Base-by-base conservation (phyloP, 2,113 vertebrate genomes). In the Actenoides hombroni region DNA sequence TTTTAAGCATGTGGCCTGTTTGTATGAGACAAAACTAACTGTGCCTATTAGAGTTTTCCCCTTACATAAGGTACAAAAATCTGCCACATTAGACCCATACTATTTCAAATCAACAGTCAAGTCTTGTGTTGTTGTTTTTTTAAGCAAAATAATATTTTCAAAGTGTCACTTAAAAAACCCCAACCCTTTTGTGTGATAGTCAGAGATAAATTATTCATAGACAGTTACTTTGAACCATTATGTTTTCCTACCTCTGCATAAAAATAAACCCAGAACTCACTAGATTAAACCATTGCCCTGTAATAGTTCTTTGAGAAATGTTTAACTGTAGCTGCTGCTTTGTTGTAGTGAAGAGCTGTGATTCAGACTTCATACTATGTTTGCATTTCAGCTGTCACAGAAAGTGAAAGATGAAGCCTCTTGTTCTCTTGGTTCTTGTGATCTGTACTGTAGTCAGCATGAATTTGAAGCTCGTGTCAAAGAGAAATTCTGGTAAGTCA, bases 401-500 rank as follows among this genome's bases (percentile, higher is more conserved):
- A 95, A 94, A 93, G 92, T 85, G 95, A 98, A 99, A 95, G 94
- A 99, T 99, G 99, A 99, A 99, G 98, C 96, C 96, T 79, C 95
- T 98, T 91, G 86, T 98, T 98, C 94, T 99, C 96, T 94, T 99
- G 94, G 96, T 98, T 87, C 96, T 99, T 94, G 97, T 99, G 96
- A 96, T 99, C 92, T 98, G 97, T 96, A 98, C 98, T 48, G 98
- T 97, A 91, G 97, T 98, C 97, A 98, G 98, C 97, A 98, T 98
- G 93, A 98, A 98, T 94, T 96, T 99, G 96, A 99, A 99, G 98
- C 98, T 99, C 75, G 98, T 99, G 94, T 99, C 99, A 94, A 99
- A 99, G 97, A 99, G 99, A 97, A 99, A 99, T 98, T 99, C 99
- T 93, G 99, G 99, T 99, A 99, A 98, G 99, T 98, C 80, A 49